Evolutionary conservation across 2,888 invertebrate species (phyloP), one percentile per base, ranked within the genome.

Genomic region (Periphyllus acericola): DNA sequence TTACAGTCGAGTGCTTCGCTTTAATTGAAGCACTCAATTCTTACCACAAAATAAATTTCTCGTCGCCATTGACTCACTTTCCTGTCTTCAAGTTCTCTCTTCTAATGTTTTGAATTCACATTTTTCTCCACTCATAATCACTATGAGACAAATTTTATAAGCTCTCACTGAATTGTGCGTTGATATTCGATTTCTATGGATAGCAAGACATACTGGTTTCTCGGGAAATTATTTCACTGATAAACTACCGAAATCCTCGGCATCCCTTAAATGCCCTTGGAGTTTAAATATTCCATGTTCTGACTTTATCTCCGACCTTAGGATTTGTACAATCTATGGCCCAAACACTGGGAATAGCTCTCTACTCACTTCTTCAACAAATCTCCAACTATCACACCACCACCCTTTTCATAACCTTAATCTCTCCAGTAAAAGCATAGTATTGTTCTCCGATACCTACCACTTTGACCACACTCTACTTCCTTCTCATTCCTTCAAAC

Each of bases 81-180:
- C 29, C 32, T 40, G 40, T 40, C 40, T 40, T 40, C 8, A 40
- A 40, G 40, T 9, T 40, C 40, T 78, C 46, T 29, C 29, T 8
- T 78, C 21, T 55, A 78, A 52, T 78, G 52, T 8, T 52, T 78
- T 78, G 1, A 78, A 55, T 14, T 78, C 78, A 8, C 19, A 52
- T n/a, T 32, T 78, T 25, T 78, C 55, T 32, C 32, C 78, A 2
- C 55, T 78, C 17, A 78, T 78, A 55, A 36, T 78, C 19, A 78
- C 29, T 32, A 78, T 55, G 21, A 78, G 32, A 32, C 17, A 55
- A 0, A 55, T 55, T 52, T 32, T 78, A 46, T 78, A 21, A 21
- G 21, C 5, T 29, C 21, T 52, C 0, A 17, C 29, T 14, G 29
- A 32, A 29, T 29, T 19, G 1, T 32, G 55, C 55, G 9, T 5